Conservation (phyloP, 2,113 vertebrate genomes). For the Lamprotornis superbus region DNA sequence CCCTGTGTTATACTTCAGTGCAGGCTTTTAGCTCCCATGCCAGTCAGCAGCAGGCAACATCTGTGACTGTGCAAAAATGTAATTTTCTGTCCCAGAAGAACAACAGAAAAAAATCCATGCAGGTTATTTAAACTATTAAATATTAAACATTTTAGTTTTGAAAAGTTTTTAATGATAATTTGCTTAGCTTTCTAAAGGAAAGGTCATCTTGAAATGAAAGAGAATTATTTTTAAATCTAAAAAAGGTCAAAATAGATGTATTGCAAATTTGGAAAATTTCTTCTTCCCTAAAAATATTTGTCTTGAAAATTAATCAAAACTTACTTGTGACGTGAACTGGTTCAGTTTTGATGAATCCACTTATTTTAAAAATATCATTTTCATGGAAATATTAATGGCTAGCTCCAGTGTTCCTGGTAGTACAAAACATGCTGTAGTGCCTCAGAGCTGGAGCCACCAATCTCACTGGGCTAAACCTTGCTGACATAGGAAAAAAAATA, state of each 20-base stretch:
- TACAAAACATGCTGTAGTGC: not conserved
- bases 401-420: not conserved
- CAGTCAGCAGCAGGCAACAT: not conserved
- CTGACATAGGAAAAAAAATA: not conserved
- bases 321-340: not conserved
- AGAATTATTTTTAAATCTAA: not conserved
- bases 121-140: not conserved
- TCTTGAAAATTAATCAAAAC: not conserved
- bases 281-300: not conserved
- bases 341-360: not conserved
- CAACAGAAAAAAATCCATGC: not conserved
- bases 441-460: not conserved
- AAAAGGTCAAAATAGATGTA: constrained; percentile 5
- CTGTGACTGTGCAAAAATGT: not conserved
- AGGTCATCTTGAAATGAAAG: constrained; percentile 27
- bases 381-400: not conserved
- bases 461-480: not conserved
- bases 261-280: not conserved
- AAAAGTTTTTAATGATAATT: not conserved
- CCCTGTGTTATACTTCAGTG: rapidly evolving
- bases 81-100: not conserved
- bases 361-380: not conserved
- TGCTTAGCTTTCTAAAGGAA: constrained; percentile 18
- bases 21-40: not conserved
- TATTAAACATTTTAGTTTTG: not conserved